These are phyloP conservation scores for Propithecus deckenii DNA, from an alignment of 2,797 vertebrate species.

Conservation along the genomic window DNA sequence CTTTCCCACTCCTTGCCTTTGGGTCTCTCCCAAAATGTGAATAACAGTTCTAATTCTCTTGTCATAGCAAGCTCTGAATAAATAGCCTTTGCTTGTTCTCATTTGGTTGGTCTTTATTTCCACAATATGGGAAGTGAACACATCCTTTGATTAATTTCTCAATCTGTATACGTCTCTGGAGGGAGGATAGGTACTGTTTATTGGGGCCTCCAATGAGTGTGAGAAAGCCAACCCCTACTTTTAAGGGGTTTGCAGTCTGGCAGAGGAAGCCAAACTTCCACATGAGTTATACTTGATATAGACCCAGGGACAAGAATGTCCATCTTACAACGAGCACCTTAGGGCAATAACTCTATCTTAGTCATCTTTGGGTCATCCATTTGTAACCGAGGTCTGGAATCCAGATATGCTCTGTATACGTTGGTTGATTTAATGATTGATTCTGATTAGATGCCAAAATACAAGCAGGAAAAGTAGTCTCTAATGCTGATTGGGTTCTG, in stretches of 20 bases:
- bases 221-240: neutral
- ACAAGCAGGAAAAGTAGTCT: neutral
- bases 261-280: neutral
- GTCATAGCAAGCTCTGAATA: neutral
- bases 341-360: neutral
- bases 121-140: too few relatives aligned
- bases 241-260: neutral
- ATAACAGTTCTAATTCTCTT: neutral
- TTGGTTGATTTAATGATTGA: neutral
- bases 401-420: neutral
- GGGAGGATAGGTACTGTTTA: neutral
- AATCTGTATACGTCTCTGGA: neutral
- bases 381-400: neutral
- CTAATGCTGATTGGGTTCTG: neutral
- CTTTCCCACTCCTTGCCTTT: neutral
- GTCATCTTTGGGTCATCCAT: neutral
- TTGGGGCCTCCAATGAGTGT: neutral
- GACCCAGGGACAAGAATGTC: neutral
- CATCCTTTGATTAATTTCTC: neutral
- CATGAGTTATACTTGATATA: neutral
- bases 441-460: neutral
- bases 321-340: neutral
- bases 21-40: neutral
- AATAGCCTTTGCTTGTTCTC: neutral
- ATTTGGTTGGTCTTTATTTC: neutral